These are phyloP conservation scores for Sphenopsis melanotis DNA, from an alignment of 2,797 vertebrate genomes.

Conservation along the genomic window DNA sequence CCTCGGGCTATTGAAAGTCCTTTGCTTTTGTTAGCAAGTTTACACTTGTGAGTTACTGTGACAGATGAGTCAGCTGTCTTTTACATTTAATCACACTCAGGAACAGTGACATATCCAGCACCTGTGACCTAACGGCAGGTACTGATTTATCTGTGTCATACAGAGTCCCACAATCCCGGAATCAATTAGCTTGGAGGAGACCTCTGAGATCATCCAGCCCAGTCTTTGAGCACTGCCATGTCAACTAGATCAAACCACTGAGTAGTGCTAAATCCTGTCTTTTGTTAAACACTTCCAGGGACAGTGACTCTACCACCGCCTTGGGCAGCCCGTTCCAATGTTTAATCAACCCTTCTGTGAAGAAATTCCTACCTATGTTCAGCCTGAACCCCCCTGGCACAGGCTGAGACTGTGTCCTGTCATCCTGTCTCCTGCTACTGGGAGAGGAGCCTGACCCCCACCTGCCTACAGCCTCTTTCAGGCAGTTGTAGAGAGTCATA, in stretches of 20 bases:
- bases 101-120: neutral
- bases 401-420: neutral
- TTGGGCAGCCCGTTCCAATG: neutral
- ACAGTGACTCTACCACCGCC: rapidly evolving
- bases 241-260: no score
- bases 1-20: neutral
- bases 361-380: neutral
- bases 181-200: neutral
- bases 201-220: neutral
- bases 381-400: neutral
- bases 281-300: neutral
- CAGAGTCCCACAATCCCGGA: neutral
- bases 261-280: no score
- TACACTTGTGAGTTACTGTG: neutral
- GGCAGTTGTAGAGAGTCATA: neutral
- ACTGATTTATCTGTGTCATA: neutral
- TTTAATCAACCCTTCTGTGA: neutral
- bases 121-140: neutral
- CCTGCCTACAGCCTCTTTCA: neutral
- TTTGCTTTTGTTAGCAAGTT: neutral
- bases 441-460: neutral
- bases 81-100: neutral
- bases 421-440: neutral
- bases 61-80: neutral
- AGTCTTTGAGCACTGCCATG: neutral